Evolutionary conservation across 2,113 vertebrate genomes (phyloP).

Genomic region (Turnix velox): DNA sequence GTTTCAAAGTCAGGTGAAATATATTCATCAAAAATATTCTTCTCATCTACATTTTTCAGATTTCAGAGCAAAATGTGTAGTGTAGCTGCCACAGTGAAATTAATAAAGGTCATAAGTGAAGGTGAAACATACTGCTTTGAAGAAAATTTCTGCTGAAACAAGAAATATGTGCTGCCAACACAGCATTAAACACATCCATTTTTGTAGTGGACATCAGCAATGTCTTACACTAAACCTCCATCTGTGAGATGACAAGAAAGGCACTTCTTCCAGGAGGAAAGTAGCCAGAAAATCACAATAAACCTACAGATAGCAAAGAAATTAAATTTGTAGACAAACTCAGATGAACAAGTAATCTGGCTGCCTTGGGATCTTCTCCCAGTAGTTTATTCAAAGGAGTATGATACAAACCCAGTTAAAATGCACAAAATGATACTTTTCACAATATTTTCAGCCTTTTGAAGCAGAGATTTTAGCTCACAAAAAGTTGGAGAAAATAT

Average conservation of each 20-base stretch:
- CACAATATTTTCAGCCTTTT: background rate
- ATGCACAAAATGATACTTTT: background rate
- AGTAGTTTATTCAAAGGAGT: background rate
- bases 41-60: background rate
- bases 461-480: background rate
- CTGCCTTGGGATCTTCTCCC: background rate
- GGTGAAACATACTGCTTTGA: background rate
- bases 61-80: background rate
- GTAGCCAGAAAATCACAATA: background rate
- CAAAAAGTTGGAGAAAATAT: background rate
- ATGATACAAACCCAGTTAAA: background rate
- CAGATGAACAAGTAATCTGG: background rate
- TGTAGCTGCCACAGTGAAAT: background rate
- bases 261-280: background rate
- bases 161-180: background rate
- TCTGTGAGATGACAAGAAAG: background rate
- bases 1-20: slow-evolving; percentile 2
- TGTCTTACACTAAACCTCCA: background rate
- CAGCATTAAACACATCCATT: background rate
- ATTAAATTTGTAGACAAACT: background rate
- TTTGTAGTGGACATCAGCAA: background rate
- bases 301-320: background rate
- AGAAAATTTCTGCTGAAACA: background rate
- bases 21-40: background rate
- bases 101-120: background rate